Conservation (phyloP, 30 jellyfish, hydroid and myxozoan species). For the Aurelia aurita complex sp. Pacific region DNA sequence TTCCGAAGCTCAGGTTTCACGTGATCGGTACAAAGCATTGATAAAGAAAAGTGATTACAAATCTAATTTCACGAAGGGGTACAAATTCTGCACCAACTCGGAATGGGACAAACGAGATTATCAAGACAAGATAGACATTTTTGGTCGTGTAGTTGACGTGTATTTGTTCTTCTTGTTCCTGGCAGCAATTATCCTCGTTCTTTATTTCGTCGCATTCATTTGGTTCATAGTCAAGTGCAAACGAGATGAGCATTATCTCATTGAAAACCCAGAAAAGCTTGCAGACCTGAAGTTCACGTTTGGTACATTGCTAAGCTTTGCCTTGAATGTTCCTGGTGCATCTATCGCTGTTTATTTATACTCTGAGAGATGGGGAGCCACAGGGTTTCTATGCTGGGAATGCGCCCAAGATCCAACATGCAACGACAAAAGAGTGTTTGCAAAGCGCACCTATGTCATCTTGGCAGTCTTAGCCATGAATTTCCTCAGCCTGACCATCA, state of each 20-base stretch:
- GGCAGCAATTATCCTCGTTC: constrained; percentile 65
- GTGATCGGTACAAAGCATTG: constrained; percentile 65
- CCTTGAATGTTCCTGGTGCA: constrained; percentile 86
- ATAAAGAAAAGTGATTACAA: constrained; percentile 41
- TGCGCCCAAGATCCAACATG: constrained; percentile 94
- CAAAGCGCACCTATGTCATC: constrained; percentile 65
- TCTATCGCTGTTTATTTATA: constrained; percentile 84
- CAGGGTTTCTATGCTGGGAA: constrained; percentile 92
- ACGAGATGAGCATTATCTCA: constrained; percentile 58
- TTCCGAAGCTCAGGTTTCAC: constrained; percentile 76
- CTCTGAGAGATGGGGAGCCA: constrained; percentile 79
- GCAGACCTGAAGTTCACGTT: constrained; percentile 84
- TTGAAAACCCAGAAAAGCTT: constrained; percentile 79
- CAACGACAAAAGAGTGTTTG: constrained; percentile 76
- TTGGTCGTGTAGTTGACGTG: constrained; percentile 82
- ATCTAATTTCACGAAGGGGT: constrained; percentile 71
- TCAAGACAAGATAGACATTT: constrained; percentile 74
- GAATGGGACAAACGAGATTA: constrained; percentile 86
- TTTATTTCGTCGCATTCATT: constrained; percentile 67
- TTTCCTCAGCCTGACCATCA: constrained; percentile 73
- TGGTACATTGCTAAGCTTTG: constrained; percentile 85
- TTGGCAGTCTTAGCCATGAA: constrained; percentile 71
- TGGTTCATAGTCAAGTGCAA: constrained; percentile 84
- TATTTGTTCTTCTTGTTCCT: constrained; percentile 84
- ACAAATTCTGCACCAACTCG: constrained; percentile 61